These are phyloP conservation scores for Oreonectes daqikongensis DNA, from an alignment of 2,797 vertebrate species.

Conservation along the genomic window DNA sequence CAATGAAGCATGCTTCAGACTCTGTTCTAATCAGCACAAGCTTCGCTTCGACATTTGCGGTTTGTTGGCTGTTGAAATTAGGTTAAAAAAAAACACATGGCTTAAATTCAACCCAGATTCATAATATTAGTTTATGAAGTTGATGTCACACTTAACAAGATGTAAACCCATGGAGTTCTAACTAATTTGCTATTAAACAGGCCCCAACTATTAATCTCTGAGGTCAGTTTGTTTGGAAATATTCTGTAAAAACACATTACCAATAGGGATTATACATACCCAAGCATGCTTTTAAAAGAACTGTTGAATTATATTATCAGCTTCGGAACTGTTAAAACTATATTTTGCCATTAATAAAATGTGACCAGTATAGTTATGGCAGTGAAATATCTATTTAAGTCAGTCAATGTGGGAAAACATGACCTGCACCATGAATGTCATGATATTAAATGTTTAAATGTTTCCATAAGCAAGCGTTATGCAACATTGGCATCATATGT, in stretches of 20 bases:
- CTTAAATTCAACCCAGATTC: constrained; percentile 46
- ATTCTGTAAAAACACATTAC: constrained; percentile 42
- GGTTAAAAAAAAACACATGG: constrained; percentile 43
- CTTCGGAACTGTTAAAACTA: constrained; percentile 62
- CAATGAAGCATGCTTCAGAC: no score
- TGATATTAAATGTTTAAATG: neutral
- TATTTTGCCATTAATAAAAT: constrained; percentile 57
- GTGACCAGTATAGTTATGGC: constrained; percentile 51
- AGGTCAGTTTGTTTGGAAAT: constrained; percentile 63
- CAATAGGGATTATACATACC: constrained; percentile 48
- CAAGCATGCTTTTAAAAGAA: constrained; percentile 60
- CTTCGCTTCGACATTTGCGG: constrained; percentile 37
- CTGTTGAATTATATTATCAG: constrained; percentile 55
- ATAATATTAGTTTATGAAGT: constrained; percentile 55
- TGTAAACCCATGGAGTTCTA: constrained; percentile 40
- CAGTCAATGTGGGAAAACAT: constrained; percentile 11
- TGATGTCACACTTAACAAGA: constrained; percentile 66
- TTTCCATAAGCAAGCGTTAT: constrained; percentile 7
- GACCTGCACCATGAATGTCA: constrained; percentile 9
- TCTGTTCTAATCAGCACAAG: no score
- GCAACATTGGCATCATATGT: constrained; percentile 8
- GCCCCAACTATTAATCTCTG: constrained; percentile 51
- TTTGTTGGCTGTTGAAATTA: constrained; percentile 51
- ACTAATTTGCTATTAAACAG: constrained; percentile 51
- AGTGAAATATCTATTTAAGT: constrained; percentile 46